phyloP scores from a whole-genome alignment of 1,140 invertebrate genomes.

The Cydia amplana region DNA sequence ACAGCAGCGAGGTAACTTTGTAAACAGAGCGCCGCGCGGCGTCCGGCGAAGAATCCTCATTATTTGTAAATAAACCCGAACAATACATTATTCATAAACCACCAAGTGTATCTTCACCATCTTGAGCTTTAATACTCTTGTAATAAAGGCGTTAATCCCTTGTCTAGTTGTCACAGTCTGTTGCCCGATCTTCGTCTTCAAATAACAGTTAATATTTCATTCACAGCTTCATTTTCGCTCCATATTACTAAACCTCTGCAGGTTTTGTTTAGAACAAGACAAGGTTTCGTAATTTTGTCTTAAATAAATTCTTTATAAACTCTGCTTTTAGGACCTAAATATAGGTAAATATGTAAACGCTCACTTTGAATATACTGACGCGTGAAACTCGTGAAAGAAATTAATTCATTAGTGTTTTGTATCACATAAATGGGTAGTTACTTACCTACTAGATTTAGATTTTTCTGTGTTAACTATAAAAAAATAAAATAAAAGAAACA shows the following conservation, averaged over 20 bases:
- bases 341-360: neutral
- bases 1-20: neutral
- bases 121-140: neutral
- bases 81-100: slow-evolving; percentile 31
- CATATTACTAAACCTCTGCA: neutral
- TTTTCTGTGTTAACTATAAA: too few relatives aligned
- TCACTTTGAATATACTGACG: neutral
- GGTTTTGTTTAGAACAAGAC: neutral
- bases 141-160: neutral
- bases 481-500: too few relatives aligned
- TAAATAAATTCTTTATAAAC: neutral
- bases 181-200: slow-evolving; percentile 18
- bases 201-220: slow-evolving; percentile 28
- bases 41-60: slow-evolving; percentile 8
- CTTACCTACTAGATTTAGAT: too few relatives aligned
- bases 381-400: too few relatives aligned
- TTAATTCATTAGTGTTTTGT: too few relatives aligned
- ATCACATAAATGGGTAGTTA: too few relatives aligned
- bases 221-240: neutral
- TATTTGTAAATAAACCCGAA: slow-evolving; percentile 30
- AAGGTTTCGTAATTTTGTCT: neutral
- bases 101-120: neutral
- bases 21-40: neutral
- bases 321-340: neutral
- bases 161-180: neutral